These are phyloP conservation scores for Picathartes gymnocephalus DNA, from an alignment of 2,113 vertebrate species.

Conservation along the genomic window DNA sequence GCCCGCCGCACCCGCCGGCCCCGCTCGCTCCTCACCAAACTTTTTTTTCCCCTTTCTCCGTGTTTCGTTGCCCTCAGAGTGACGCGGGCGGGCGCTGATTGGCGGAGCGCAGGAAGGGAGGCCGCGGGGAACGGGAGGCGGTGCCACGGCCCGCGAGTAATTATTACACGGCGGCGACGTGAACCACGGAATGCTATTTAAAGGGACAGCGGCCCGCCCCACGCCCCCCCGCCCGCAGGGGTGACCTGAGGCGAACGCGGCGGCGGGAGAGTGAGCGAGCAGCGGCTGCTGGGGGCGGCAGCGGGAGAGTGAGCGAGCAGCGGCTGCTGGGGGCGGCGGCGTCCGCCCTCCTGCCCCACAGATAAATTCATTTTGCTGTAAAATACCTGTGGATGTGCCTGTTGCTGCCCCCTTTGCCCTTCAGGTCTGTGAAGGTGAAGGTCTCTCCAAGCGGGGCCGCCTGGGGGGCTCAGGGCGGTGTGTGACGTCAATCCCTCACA, in stretches of 20 bases:
- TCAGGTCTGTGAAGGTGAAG: neutral
- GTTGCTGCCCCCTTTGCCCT: neutral
- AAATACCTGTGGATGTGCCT: neutral
- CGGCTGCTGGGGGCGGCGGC: rapidly evolving
- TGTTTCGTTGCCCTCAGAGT: slow-evolving; percentile 35
- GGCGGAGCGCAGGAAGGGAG: neutral
- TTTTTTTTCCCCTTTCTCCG: slow-evolving; percentile 65
- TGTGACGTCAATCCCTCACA: neutral
- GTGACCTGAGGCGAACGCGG: neutral
- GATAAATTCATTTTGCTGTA: neutral
- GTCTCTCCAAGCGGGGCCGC: neutral
- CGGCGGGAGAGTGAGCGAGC: neutral
- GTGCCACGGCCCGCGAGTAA: neutral
- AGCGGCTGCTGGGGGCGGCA: rapidly evolving
- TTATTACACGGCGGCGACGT: slow-evolving; percentile 44
- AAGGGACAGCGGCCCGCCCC: neutral
- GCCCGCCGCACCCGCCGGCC: neutral
- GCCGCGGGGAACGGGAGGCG: neutral
- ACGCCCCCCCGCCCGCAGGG: rapidly evolving
- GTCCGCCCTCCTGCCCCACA: no score
- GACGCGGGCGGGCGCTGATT: slow-evolving; percentile 62
- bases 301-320: neutral
- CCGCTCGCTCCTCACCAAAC: slow-evolving; percentile 65
- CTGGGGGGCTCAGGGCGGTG: neutral
- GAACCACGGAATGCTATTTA: slow-evolving; percentile 11